Base-by-base conservation (phyloP, 2,113 vertebrate genomes). In the Labeo catla region DNA sequence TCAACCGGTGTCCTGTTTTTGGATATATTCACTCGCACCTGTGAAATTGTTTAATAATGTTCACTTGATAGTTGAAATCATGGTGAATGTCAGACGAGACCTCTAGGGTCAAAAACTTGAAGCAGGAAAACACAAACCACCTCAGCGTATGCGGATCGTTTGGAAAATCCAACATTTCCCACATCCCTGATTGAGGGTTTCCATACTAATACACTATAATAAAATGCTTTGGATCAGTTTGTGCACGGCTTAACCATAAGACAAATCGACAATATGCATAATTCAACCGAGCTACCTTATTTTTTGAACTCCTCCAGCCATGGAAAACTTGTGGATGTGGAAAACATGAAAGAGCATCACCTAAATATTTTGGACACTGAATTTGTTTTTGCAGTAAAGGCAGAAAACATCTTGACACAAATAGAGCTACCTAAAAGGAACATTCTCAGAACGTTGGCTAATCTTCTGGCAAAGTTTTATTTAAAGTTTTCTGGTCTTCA, bases 301-400 rank as follows among this genome's bases (percentile, higher is more conserved):
- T 79, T 59, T 9, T 10, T 21, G 9, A 39, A 16, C 28, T 78
- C 10, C 57, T 61, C 54, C 54, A 21, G 36, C 4, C 19, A 21
- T 8, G 19, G 54, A 79, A 59, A 63, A 45, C 45, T 1, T 13
- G 54, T 80, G 19, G 10, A 6, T 15, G 77, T 15, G 21, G 77
- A 80, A 45, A 23, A 61, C 57, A n/a, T n/a, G 57, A 61, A 61
- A 61, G 57, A 16, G 21, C 19, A n/a, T 54, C 52, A 5, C 52
- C 52, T 54, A 54, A 54, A 79, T 79, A 43, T 79, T 79, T 61
- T 13, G 11, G 77, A 59, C 16, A 9, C 19, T 61, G 77, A 45
- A 12, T 43, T 80, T 63, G 77, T 80, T 80, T n/a, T 80, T 80
- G 54, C 21, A 43, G 36, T 79, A 13, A 59, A n/a, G 19, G 76